Conservation (phyloP, 2,888 invertebrate species). For the Philhelius pedissequus region DNA sequence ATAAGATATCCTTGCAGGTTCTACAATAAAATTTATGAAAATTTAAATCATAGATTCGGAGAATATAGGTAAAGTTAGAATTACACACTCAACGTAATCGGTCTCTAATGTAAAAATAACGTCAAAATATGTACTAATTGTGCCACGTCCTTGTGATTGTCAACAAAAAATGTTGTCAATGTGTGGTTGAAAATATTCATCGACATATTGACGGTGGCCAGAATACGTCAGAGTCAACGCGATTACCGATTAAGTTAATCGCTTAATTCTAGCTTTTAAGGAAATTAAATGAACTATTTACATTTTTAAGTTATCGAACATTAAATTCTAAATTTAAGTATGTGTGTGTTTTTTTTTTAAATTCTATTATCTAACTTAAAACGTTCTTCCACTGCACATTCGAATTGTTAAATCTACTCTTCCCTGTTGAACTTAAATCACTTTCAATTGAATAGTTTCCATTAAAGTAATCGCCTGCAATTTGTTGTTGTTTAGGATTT, state of each 20-base stretch:
- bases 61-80: no score
- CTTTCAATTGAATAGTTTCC: conserved; percentile 34
- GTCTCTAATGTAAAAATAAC: no score
- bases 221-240: no score
- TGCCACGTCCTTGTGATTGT: no score
- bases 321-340: neutral
- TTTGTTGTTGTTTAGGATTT: conserved; percentile 37
- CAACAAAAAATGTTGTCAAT: no score
- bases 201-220: no score
- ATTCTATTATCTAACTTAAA: conserved; percentile 40
- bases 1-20: neutral
- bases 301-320: conserved; percentile 41
- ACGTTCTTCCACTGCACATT: conserved; percentile 61
- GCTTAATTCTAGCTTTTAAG: no score
- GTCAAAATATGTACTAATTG: no score
- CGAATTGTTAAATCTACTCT: conserved; percentile 47
- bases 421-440: conserved; percentile 36
- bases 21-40: neutral
- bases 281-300: conserved; percentile 45
- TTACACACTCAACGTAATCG: no score
- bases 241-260: no score
- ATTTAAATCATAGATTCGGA: conserved; percentile 4
- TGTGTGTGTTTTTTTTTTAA: neutral
- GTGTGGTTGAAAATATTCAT: no score
- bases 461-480: conserved; percentile 37